Base-by-base conservation (phyloP, 2,113 vertebrate species). In the Dromiciops gliroides region DNA sequence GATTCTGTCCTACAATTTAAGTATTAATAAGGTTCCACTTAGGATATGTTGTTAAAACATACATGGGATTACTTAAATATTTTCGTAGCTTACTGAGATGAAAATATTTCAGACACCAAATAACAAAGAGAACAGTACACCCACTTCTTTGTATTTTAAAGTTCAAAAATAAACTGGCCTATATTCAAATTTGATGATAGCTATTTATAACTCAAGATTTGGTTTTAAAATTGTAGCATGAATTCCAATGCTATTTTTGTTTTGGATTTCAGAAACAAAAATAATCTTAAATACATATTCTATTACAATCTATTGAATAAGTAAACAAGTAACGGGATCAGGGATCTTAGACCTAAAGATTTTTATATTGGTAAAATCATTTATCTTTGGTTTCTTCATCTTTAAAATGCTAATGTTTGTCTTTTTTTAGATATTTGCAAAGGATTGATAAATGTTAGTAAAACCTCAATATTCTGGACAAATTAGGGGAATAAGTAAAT, bases 181-280 rank as follows among this genome's bases (percentile, higher is more conserved):
- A 6, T 37, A 47, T 0, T 88, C 23, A 49, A 92, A 92, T 14
- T 83, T 93, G 28, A 0, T 51, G 10, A 8, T 0, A 94, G 16
- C 44, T 89, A 51, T 48, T 93, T 92, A 44, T 51, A 94, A 94
- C 8, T 90, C 44, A 48, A 89, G 51, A 51, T 24, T 93, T 89
- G 3, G 9, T 94, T 90, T 52, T 44, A 90, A 91, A n/a, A 16
- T 19, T 44, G n/a, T 83, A 83, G 1, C 67, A 23, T 83, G 4
- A 90, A 75, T 31, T 93, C 52, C 89, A 12, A 3, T 44, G 8
- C 60, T 67, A 67, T 67, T 75, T 51, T 51, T 48, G 4, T 89
- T 92, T 97, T 9, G 89, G 48, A 44, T 48, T 96, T 93, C 51
- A 44, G 8, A 50, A 94, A 51, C 6, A 89, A n/a, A 93, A 95